A percentile compares a stretch with the other conserved stretches of the same genome.
These are phyloP conservation scores for Anguilla megastoma DNA, from an alignment of 2,797 vertebrate genomes.

Conservation along the genomic window DNA sequence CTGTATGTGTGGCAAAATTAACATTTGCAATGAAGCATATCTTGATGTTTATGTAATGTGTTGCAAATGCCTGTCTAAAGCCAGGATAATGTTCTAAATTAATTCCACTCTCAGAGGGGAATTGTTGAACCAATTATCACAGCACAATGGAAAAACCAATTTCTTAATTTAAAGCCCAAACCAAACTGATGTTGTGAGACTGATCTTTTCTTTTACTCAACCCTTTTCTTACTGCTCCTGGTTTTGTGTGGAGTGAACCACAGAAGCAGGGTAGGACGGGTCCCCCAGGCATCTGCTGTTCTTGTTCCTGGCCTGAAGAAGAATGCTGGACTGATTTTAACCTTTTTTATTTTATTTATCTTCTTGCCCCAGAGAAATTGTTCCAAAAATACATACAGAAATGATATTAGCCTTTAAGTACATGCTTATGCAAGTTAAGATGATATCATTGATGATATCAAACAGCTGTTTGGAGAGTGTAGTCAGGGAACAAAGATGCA, in stretches of 20 bases:
- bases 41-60: slow-evolving; percentile 5
- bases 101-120: slow-evolving; percentile 5
- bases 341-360: neutral
- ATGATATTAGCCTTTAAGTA: neutral
- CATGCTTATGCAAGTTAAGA: neutral
- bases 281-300: slow-evolving; percentile 3
- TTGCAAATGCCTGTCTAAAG: slow-evolving; percentile 25
- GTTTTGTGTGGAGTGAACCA: slow-evolving; percentile 16
- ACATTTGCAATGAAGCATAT: no score
- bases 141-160: neutral
- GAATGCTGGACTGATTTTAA: neutral
- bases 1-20: no score
- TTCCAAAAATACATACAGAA: slow-evolving; percentile 5
- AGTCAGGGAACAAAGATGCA: neutral
- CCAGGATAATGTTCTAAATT: slow-evolving; percentile 29
- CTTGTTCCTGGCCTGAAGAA: slow-evolving; percentile 22
- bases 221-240: neutral
- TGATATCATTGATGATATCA: neutral
- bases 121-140: neutral
- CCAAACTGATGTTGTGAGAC: neutral
- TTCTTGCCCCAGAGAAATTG: neutral
- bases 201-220: slow-evolving; percentile 21
- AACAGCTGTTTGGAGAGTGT: neutral
- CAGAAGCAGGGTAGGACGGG: neutral
- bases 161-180: slow-evolving; percentile 21